These are phyloP conservation scores for Drosophila ironensis DNA, from an alignment of 1,140 invertebrate genomes.

Conservation along the genomic window DNA sequence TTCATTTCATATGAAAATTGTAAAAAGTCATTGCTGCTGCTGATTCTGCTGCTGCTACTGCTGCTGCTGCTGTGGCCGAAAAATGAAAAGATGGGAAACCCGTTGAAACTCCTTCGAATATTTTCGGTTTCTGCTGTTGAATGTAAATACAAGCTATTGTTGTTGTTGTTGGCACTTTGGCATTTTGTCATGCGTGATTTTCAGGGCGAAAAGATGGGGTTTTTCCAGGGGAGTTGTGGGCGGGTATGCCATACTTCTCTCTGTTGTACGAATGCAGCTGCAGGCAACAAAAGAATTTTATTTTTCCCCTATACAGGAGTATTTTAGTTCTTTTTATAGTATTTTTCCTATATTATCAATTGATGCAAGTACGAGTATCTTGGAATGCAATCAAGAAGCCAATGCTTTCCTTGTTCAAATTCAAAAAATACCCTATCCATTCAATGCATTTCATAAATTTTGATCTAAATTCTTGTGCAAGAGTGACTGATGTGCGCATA, in stretches of 20 bases:
- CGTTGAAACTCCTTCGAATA: slow-evolving; percentile 32
- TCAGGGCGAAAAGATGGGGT: slow-evolving; percentile 14
- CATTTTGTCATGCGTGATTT: slow-evolving; percentile 78
- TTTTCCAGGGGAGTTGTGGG: slow-evolving; percentile 1
- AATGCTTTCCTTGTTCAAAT: too few species aligned
- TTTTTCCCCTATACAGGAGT: slow-evolving; percentile 4
- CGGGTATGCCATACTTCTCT: slow-evolving; percentile 11
- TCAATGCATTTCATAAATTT: too few species aligned
- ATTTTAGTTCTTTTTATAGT: slow-evolving; percentile 8
- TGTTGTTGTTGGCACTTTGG: slow-evolving; percentile 55
- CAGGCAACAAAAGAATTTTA: slow-evolving; percentile 52
- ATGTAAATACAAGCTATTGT: slow-evolving; percentile 1
- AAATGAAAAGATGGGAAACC: slow-evolving; percentile 38
- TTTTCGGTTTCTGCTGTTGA: slow-evolving; percentile 10
- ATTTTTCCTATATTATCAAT: slow-evolving; percentile 15
- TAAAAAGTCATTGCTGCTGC: slow-evolving; percentile 80
- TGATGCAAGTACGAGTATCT: too few species aligned
- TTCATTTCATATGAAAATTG: slow-evolving; percentile 81
- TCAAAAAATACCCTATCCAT: too few species aligned
- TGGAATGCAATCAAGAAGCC: too few species aligned
- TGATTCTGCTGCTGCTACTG: too few species aligned
- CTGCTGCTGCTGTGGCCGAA: slow-evolving; percentile 64
- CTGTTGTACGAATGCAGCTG: slow-evolving; percentile 69
- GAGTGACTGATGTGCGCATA: neutral
- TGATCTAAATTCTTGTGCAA: neutral